phyloP scores from a whole-genome alignment of 2,888 invertebrate species.

The Marasmarcha lunaedactyla region DNA sequence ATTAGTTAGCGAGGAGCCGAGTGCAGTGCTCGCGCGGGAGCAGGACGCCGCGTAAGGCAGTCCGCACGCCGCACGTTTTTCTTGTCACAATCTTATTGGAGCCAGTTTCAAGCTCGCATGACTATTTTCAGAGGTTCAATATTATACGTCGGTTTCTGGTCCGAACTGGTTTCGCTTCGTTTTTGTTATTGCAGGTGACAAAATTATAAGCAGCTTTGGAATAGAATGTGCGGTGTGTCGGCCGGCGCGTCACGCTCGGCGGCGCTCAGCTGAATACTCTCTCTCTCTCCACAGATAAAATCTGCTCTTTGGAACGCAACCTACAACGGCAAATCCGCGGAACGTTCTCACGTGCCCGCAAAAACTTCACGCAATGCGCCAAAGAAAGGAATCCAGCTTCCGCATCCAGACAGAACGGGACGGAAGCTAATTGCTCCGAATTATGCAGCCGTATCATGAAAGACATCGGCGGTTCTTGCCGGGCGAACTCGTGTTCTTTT shows the following conservation, averaged over 20 bases:
- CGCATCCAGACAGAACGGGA: slow-evolving; percentile 23
- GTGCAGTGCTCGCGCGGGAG: too few species aligned
- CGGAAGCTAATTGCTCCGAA: slow-evolving; percentile 24
- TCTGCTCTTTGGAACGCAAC: slow-evolving; percentile 35
- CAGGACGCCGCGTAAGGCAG: too few species aligned
- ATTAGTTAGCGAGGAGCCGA: too few species aligned
- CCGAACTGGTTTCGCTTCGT: neutral
- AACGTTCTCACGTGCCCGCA: slow-evolving; percentile 36
- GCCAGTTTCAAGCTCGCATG: neutral
- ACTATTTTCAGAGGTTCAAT: neutral
- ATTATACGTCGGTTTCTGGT: neutral
- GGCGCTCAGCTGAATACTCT: slow-evolving; percentile 27
- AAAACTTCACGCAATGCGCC: slow-evolving; percentile 26
- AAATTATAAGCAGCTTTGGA: neutral
- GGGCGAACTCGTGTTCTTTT: slow-evolving; percentile 22
- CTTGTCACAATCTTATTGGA: slow-evolving; percentile 1
- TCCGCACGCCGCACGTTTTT: too few species aligned
- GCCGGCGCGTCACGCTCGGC: slow-evolving; percentile 24
- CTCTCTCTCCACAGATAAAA: slow-evolving; percentile 49
- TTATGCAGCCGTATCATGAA: slow-evolving; percentile 16
- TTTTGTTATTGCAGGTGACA: neutral
- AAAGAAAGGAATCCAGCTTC: slow-evolving; percentile 31
- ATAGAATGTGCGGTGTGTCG: neutral
- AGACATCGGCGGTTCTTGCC: slow-evolving; percentile 18
- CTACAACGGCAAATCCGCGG: slow-evolving; percentile 31